Percentiles rank a stretch among this genome's conserved stretches.
These are phyloP conservation scores for Serranus cabrilla DNA, from an alignment of 2,797 vertebrate species.

Conservation along the genomic window DNA sequence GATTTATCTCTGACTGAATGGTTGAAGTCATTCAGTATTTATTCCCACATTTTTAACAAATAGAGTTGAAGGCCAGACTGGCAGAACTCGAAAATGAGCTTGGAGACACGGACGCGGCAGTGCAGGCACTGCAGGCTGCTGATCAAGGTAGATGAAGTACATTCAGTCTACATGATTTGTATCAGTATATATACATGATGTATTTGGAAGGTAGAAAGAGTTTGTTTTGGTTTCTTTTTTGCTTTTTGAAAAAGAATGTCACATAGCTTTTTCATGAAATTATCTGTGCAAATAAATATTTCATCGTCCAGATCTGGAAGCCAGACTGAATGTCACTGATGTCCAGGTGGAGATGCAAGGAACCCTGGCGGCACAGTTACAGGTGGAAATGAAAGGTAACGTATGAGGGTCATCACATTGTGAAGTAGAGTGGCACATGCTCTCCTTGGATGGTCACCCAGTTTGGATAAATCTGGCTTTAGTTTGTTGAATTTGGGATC, in stretches of 20 bases:
- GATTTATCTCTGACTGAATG: conserved; percentile 34
- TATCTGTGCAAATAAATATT: neutral
- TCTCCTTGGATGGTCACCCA: no score
- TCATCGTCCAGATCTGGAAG: conserved; percentile 25
- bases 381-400: neutral
- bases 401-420: neutral
- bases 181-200: neutral
- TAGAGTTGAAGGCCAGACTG: conserved; percentile 10
- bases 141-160: conserved; percentile 23
- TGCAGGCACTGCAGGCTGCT: conserved; percentile 25
- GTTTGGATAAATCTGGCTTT: neutral
- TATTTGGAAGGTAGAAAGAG: neutral
- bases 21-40: conserved; percentile 42
- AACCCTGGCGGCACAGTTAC: neutral
- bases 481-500: neutral
- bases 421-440: no score
- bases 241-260: neutral
- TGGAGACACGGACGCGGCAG: neutral
- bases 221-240: neutral
- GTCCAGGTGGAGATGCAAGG: neutral
- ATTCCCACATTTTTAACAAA: conserved; percentile 27
- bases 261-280: neutral
- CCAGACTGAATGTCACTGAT: conserved; percentile 27
- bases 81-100: conserved; percentile 18
- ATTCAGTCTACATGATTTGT: neutral